These are phyloP conservation scores for Rallus limicola DNA, from an alignment of 2,113 vertebrate species.

Conservation along the genomic window DNA sequence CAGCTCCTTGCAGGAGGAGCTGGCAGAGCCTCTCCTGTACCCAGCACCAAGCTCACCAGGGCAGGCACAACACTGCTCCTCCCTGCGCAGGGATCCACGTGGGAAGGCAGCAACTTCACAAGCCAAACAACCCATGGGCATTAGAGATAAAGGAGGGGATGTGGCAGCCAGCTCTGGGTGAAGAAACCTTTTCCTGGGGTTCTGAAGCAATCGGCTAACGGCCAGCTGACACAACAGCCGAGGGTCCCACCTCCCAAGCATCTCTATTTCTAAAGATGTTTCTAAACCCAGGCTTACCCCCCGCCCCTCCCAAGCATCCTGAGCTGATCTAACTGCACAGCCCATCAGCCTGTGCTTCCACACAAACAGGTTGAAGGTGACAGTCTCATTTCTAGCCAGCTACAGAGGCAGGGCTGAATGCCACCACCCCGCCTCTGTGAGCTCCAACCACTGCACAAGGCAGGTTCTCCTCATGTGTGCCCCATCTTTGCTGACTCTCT, in stretches of 20 bases:
- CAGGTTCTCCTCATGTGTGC: accelerated
- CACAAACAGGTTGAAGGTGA: not conserved
- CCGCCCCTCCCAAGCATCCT: not conserved
- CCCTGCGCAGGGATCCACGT: not conserved
- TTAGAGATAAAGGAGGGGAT: not conserved
- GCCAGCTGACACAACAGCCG: not conserved
- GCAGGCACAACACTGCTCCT: not conserved
- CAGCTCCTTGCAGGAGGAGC: not conserved
- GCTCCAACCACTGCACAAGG: not conserved
- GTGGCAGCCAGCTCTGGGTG: not conserved
- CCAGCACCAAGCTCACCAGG: not conserved
- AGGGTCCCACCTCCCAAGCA: not conserved
- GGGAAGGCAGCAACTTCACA: not conserved
- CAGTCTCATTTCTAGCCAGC: not conserved
- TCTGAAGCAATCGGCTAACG: not conserved
- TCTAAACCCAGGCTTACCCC: not conserved
- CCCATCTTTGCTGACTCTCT: not conserved
- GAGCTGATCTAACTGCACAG: not conserved
- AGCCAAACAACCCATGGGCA: accelerated
- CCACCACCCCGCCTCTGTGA: accelerated
- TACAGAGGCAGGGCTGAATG: not conserved
- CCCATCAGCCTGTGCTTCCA: not conserved
- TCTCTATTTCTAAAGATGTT: not conserved
- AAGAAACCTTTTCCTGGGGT: not conserved
- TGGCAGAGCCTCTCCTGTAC: not conserved